Conservation (phyloP, 2,888 invertebrate genomes). For the Girardia tigrina region DNA sequence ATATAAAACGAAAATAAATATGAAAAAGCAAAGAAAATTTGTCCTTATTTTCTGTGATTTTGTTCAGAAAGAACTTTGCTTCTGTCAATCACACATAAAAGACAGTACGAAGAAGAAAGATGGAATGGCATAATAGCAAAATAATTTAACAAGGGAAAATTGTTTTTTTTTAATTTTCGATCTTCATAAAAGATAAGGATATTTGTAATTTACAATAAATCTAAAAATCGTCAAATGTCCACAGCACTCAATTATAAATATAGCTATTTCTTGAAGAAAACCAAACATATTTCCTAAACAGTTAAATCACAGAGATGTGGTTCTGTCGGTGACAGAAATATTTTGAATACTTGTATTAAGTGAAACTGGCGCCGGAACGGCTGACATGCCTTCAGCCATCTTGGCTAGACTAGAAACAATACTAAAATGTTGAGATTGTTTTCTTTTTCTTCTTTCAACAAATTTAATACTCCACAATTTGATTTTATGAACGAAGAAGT, state of each 20-base stretch:
- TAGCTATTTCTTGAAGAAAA: neutral
- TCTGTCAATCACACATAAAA: no score
- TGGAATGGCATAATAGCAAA: no score
- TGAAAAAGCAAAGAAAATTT: no score
- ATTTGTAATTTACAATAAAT: conserved; percentile 2
- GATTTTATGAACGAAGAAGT: conserved; percentile 34
- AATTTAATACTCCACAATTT: conserved; percentile 31
- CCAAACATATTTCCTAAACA: neutral
- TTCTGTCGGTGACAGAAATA: conserved; percentile 8
- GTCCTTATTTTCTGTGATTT: no score
- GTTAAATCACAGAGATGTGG: neutral
- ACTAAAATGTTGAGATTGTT: conserved; percentile 36
- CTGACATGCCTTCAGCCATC: conserved; percentile 36
- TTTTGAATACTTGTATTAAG: neutral
- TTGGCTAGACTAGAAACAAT: conserved; percentile 36
- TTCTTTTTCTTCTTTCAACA: conserved; percentile 36
- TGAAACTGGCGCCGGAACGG: conserved; percentile 35
- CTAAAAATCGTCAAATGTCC: neutral
- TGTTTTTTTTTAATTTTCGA: neutral
- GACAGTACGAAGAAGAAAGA: no score
- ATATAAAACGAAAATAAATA: no score
- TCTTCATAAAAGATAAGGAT: neutral
- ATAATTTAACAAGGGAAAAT: neutral
- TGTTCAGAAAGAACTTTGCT: no score
- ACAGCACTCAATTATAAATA: conserved; percentile 12